Evolutionary conservation across 2,797 vertebrate species (phyloP).

Genomic region (Taenioides sp.): DNA sequence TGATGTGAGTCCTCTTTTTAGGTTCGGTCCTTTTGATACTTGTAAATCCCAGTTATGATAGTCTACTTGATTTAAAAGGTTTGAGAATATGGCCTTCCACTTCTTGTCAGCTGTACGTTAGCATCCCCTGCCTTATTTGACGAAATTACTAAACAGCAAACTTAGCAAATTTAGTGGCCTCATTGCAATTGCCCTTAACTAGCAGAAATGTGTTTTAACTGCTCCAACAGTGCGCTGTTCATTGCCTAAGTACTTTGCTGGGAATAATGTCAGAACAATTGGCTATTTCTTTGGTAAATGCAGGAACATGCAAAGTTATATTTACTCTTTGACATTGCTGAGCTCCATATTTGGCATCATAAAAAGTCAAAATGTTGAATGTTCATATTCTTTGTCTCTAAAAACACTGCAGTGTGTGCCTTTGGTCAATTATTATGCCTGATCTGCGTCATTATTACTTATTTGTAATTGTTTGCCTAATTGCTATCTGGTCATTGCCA

Average conservation of each 20-base stretch:
- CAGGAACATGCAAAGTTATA: neutral
- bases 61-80: neutral
- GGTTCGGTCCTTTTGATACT: neutral
- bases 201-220: constrained; percentile 24
- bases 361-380: neutral
- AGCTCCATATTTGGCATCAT: no score
- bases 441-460: neutral
- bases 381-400: neutral
- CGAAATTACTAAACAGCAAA: constrained; percentile 16
- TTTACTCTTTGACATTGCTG: neutral
- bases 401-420: neutral
- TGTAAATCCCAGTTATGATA: neutral
- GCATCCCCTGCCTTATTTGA: constrained; percentile 50
- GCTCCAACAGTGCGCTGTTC: neutral
- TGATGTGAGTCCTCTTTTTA: neutral
- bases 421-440: neutral
- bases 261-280: neutral
- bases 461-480: neutral
- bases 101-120: constrained; percentile 23
- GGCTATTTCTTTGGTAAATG: neutral
- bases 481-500: neutral
- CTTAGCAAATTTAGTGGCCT: neutral
- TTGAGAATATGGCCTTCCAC: constrained; percentile 22
- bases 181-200: constrained; percentile 21
- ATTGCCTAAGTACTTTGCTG: neutral